These are phyloP conservation scores for Plebejus anna DNA, from an alignment of 2,888 invertebrate genomes.

Conservation along the genomic window DNA sequence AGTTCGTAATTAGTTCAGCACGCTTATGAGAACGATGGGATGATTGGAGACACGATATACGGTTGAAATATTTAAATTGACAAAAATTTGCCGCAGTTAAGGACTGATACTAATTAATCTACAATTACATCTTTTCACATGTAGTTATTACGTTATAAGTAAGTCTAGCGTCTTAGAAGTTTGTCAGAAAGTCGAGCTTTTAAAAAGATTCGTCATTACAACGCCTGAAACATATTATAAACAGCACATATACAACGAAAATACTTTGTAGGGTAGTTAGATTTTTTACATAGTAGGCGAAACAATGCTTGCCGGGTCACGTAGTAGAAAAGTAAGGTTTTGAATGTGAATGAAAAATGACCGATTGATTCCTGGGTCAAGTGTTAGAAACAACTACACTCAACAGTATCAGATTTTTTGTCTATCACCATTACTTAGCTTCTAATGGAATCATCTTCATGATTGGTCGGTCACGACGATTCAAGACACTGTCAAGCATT, in stretches of 20 bases:
- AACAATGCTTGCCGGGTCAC: too few relatives aligned
- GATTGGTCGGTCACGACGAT: conserved; percentile 17
- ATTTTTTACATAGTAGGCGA: too few relatives aligned
- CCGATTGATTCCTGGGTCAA: neutral
- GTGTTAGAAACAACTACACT: neutral
- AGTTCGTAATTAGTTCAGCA: conserved; percentile 18
- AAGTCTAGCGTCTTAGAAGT: too few relatives aligned
- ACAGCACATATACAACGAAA: too few relatives aligned
- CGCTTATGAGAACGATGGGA: neutral
- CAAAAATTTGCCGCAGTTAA: neutral
- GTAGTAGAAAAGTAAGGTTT: too few relatives aligned
- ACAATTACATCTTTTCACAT: neutral
- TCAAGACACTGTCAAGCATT: conserved; percentile 10
- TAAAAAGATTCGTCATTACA: too few relatives aligned
- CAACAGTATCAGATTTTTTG: conserved; percentile 7
- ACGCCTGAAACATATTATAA: too few relatives aligned
- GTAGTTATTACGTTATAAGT: too few relatives aligned
- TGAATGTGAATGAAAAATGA: neutral
- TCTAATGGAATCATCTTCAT: conserved; percentile 16
- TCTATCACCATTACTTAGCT: conserved; percentile 17
- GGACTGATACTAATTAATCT: neutral
- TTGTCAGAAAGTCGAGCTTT: too few relatives aligned
- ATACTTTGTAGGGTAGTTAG: too few relatives aligned
- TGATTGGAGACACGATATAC: conserved; percentile 4
- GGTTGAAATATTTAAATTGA: conserved; percentile 11